Conservation (phyloP, 2,113 vertebrate genomes). For the Tympanuchus pallidicinctus region DNA sequence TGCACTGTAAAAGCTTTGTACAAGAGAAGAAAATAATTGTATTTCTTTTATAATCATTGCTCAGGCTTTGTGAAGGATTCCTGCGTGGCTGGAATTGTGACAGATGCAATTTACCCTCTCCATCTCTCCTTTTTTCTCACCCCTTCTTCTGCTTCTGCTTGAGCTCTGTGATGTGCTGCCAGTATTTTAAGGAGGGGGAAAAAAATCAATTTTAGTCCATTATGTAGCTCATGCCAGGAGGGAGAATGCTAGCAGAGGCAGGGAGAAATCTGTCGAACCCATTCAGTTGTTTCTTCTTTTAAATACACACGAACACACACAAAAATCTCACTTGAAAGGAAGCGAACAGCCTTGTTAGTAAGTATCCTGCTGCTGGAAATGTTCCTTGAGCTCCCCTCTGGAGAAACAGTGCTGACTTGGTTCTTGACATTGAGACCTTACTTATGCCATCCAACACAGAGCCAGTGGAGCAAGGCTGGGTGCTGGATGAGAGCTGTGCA, state of each 20-base stretch:
- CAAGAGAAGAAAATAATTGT: not conserved
- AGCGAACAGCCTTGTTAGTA: not conserved
- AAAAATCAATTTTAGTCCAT: not conserved
- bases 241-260: not conserved
- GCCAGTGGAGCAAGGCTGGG: accelerated
- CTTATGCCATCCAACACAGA: not conserved
- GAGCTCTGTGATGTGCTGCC: conserved; percentile 12
- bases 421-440: not conserved
- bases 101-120: not conserved
- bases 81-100: not conserved
- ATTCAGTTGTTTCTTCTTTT: not conserved
- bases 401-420: not conserved
- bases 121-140: not conserved
- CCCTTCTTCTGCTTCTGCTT: not conserved
- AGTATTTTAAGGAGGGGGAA: not conserved
- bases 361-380: not conserved
- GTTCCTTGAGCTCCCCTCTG: not conserved
- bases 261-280: not conserved
- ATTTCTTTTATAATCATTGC: accelerated
- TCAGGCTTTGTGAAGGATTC: not conserved
- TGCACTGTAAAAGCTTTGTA: not conserved
- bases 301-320: not conserved
- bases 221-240: not conserved
- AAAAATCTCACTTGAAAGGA: not conserved
- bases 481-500: not conserved